Base-by-base conservation (phyloP, 2,797 vertebrate species). In the Peromyscus attwateri region DNA sequence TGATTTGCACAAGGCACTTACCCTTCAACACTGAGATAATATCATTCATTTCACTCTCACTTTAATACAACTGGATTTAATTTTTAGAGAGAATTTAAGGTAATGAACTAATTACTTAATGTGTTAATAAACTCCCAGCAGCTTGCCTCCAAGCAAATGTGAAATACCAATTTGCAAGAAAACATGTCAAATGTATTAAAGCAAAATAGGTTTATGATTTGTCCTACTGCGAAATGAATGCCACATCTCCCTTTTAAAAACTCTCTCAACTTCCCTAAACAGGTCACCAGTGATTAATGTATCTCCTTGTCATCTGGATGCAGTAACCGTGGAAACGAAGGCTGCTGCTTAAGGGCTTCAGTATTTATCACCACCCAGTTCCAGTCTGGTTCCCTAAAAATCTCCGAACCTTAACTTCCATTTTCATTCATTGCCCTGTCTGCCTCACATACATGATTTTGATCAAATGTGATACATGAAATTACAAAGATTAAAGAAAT, bases 111-210 rank as follows among this genome's bases (percentile, higher is more conserved):
- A 96, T 81, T 83, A 90, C 16, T 88, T 49, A 91, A 96, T 40
- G 31, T 91, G 31, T 91, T 93, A 96, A 93, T 88, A 83, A 57
- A 84, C 70, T 84, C 85, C 80, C 29, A 87, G 91, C 62, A 94
- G 90, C 29, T 46, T 97, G 71, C 73, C 79, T 95, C 34, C 80
- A 93, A 96, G 87, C 46, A 97, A 94, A 95, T 83, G n/a, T 79
- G 11, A 89, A 87, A 23, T 37, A 94, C 13, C 52, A 70, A 73
- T 90, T 83, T 95, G 87, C 29, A 94, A 52, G 75, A 82, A 95
- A 87, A 2, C 29, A 66, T 57, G 88, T 82, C 77, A 85, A 92
- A 76, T 31, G 19, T 70, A 95, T 91, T 91, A 94, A 94, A 80
- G 71, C 71, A 89, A 94, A 96, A 77, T 6, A 87, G 73, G 85